Evolutionary conservation across 2,888 invertebrate species (phyloP).

Genomic region (Cactoblastis cactorum): DNA sequence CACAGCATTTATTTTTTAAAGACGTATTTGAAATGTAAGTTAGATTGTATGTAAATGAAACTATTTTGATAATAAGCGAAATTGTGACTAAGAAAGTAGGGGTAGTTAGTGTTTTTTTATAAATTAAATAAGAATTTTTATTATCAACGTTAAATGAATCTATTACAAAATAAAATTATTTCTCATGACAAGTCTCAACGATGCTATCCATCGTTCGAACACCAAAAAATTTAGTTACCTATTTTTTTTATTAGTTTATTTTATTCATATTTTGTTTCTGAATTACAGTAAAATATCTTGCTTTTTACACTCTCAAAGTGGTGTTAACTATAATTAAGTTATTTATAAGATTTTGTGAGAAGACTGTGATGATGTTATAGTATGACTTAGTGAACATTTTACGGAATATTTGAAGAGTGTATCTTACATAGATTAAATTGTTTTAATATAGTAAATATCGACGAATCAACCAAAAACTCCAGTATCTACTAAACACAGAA

Average conservation of each 20-base stretch:
- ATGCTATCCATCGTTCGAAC: constrained; percentile 8
- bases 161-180: not conserved
- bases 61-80: not conserved
- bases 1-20: constrained; percentile 10
- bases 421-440: constrained; percentile 20
- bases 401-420: constrained; percentile 30
- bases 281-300: constrained; percentile 21
- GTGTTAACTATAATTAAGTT: constrained; percentile 41
- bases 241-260: not conserved
- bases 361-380: constrained; percentile 74
- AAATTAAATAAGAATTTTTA: not conserved
- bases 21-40: not conserved
- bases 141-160: not conserved
- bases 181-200: constrained; percentile 1
- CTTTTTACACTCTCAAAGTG: constrained; percentile 28
- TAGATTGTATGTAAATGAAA: not conserved
- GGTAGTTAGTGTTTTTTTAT: not conserved
- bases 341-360: constrained; percentile 64
- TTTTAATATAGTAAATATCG: constrained; percentile 19
- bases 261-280: constrained; percentile 8
- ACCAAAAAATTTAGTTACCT: constrained; percentile 6
- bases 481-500: too few species aligned
- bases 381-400: constrained; percentile 50
- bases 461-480: not conserved
- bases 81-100: not conserved